phyloP scores from a whole-genome alignment of 2,888 invertebrate genomes.

The Micoletzkya japonica region DNA sequence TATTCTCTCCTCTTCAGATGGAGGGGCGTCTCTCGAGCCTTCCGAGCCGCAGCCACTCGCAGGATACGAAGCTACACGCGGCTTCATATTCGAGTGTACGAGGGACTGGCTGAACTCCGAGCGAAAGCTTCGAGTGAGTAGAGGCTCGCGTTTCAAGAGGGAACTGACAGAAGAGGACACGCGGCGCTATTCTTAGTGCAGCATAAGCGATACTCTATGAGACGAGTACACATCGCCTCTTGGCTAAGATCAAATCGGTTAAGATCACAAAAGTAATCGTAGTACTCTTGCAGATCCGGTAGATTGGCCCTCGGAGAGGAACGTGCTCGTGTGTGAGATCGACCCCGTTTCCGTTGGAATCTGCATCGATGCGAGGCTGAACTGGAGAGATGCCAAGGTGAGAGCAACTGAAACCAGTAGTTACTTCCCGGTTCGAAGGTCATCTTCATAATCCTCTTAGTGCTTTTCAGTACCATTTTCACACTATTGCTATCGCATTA shows the following conservation, averaged over 20 bases:
- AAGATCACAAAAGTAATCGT: too few relatives aligned
- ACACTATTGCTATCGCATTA: not conserved
- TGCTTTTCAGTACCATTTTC: not conserved
- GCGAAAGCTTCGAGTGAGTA: constrained; percentile 32
- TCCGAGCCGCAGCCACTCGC: constrained; percentile 39
- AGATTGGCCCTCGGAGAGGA: constrained; percentile 51
- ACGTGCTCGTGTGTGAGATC: constrained; percentile 47
- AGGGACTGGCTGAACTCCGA: constrained; percentile 43
- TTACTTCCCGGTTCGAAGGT: not conserved
- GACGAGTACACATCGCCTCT: too few relatives aligned
- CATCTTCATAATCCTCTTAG: not conserved
- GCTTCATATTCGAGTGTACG: constrained; percentile 53
- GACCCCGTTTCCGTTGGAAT: constrained; percentile 44
- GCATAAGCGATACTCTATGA: too few relatives aligned
- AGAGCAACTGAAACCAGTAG: not conserved
- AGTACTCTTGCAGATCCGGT: constrained; percentile 41
- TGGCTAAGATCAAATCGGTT: too few relatives aligned
- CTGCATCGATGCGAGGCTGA: constrained; percentile 47
- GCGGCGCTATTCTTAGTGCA: too few relatives aligned
- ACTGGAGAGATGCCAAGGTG: constrained; percentile 32
- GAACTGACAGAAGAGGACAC: too few relatives aligned
- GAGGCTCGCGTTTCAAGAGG: too few relatives aligned
- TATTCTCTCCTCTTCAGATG: constrained; percentile 38
- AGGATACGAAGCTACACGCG: constrained; percentile 39
- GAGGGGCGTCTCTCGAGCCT: constrained; percentile 48